These are phyloP conservation scores for Ptychoptera albimana DNA, from an alignment of 2,888 invertebrate genomes.

Conservation along the genomic window DNA sequence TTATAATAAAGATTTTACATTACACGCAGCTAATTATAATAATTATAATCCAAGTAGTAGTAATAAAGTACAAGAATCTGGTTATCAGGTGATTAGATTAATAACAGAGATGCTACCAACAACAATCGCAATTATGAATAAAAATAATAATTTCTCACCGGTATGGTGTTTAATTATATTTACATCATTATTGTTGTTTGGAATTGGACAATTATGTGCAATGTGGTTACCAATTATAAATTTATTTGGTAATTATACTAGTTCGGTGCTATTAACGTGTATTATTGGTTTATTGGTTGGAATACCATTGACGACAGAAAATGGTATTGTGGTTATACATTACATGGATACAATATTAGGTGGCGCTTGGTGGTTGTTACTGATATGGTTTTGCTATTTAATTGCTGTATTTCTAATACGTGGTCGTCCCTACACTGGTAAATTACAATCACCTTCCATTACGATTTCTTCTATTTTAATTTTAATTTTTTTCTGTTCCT, in stretches of 20 bases:
- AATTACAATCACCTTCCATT: no score
- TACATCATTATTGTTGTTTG: constrained; percentile 69
- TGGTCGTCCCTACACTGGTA: constrained; percentile 69
- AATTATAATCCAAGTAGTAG: no score
- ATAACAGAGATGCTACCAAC: constrained; percentile 86
- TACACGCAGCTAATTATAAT: no score
- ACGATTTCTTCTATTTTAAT: no score
- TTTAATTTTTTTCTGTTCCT: neutral
- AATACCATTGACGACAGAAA: constrained; percentile 74
- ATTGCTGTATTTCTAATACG: constrained; percentile 74
- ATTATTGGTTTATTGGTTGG: constrained; percentile 67
- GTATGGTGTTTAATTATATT: constrained; percentile 82
- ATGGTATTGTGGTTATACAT: constrained; percentile 67
- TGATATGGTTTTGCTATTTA: constrained; percentile 58
- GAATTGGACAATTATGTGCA: constrained; percentile 74
- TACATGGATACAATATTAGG: constrained; percentile 72
- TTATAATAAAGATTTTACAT: neutral
- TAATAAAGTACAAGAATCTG: constrained; percentile 35
- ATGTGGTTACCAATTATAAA: constrained; percentile 86
- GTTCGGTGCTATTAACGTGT: constrained; percentile 58
- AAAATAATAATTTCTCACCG: constrained; percentile 54
- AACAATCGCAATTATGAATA: constrained; percentile 58
- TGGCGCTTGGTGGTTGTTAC: constrained; percentile 76
- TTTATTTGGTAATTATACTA: constrained; percentile 57
- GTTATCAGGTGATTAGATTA: constrained; percentile 69